These are phyloP conservation scores for Zophobas atratus DNA, from an alignment of 1,140 invertebrate species.

Conservation along the genomic window DNA sequence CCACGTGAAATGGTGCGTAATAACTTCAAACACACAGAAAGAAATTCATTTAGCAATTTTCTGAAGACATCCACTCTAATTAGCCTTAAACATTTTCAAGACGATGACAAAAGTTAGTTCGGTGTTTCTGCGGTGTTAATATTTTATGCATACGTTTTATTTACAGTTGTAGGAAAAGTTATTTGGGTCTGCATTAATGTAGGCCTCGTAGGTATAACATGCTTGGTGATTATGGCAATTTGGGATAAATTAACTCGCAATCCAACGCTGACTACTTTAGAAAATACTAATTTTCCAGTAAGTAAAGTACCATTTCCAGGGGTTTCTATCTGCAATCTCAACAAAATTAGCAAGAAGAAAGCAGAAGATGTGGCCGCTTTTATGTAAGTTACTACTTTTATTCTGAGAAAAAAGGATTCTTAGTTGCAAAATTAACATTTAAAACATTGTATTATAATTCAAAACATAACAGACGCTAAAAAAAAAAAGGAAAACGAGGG, in stretches of 20 bases:
- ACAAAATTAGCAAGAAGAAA: constrained; percentile 40
- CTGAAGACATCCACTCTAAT: not conserved
- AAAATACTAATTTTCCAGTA: constrained; percentile 14
- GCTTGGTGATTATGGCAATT: constrained; percentile 1
- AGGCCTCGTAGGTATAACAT: not conserved
- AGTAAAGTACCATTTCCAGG: constrained; percentile 32
- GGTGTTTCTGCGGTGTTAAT: too few relatives aligned
- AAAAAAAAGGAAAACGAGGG: too few relatives aligned
- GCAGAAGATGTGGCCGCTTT: not conserved
- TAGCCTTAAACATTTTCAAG: constrained; percentile 8
- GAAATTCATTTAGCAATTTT: constrained; percentile 8
- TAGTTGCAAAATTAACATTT: not conserved
- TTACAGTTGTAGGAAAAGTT: not conserved
- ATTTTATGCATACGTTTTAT: not conserved
- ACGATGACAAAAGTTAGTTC: not conserved
- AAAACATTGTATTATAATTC: not conserved
- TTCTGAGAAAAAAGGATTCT: not conserved
- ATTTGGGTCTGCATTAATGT: constrained; percentile 1
- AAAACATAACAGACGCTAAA: too few relatives aligned
- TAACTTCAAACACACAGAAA: not conserved
- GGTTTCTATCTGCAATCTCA: constrained; percentile 10
- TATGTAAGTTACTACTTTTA: not conserved
- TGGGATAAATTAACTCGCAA: constrained; percentile 18
- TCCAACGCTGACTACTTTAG: constrained; percentile 18
- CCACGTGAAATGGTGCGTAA: not conserved